phyloP scores from a whole-genome alignment of 2,888 invertebrate species.

The Caenorhabditis wallacei region DNA sequence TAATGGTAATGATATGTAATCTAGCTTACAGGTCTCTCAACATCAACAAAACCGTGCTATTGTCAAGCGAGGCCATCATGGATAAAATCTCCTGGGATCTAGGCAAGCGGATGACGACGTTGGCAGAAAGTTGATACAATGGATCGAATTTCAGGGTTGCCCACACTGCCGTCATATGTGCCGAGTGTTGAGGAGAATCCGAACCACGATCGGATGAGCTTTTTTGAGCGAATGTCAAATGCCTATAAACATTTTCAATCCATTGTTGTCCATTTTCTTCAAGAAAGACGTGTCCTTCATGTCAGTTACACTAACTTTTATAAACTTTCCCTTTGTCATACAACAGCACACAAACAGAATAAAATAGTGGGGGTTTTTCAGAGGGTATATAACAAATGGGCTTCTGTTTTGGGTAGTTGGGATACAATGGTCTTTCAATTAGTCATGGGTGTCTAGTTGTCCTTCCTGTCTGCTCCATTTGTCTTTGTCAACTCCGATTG shows the following conservation, averaged over 20 bases:
- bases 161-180: constrained; percentile 54
- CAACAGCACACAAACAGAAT: background rate
- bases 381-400: background rate
- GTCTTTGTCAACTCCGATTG: no score
- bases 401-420: no score
- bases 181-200: constrained; percentile 61
- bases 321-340: constrained; percentile 30
- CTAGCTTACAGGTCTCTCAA: constrained; percentile 67
- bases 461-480: no score
- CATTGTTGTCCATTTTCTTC: constrained; percentile 60
- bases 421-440: no score
- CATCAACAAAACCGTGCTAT: constrained; percentile 53
- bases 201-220: constrained; percentile 60
- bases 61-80: constrained; percentile 63
- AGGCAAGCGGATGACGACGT: constrained; percentile 28
- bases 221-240: constrained; percentile 59
- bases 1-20: constrained; percentile 69
- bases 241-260: constrained; percentile 60
- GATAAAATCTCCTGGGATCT: constrained; percentile 58
- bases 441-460: no score
- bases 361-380: background rate
- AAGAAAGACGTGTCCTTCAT: constrained; percentile 42
- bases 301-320: constrained; percentile 23
- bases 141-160: constrained; percentile 58
- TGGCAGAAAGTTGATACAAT: constrained; percentile 40